Base-by-base conservation (phyloP, 2,113 vertebrate species). In the Glaucomys volans region DNA sequence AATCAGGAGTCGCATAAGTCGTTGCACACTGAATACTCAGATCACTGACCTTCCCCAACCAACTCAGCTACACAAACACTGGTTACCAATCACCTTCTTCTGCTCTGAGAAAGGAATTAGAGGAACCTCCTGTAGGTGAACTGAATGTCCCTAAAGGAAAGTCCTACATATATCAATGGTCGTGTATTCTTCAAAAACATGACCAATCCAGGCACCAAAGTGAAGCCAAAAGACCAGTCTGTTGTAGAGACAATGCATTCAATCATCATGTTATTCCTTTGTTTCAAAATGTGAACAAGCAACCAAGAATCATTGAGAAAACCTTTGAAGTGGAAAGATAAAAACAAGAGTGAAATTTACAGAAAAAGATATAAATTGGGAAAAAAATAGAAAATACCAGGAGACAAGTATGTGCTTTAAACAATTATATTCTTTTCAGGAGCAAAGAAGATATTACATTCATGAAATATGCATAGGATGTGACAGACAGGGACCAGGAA, bases 151-250 rank as follows among this genome's bases (percentile, higher is more conserved):
- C 52, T 64, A 74, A 12, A 40, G 20, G 30, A 91, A 66, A 67
- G 12, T 7, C 2, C 20, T 2, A 9, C 4, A 20, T 13, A 18
- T 4, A 42, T 22, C 1, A 1, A 66, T 6, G 40, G 5, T 44
- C 35, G 5, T 26, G 28, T 64, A 2, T 64, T 64, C 26, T 66
- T 74, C 62, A 20, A 35, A 59, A 76, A 59, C 30, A 4, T 18
- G 2, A 10, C 16, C 26, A 8, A 71, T 50, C 17, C 4, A 42
- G 2, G 26, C 4, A 44, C 67, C 1, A 8, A 12, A 35, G 17
- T 22, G 50, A 69, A 75, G 40, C 8, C 18, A 35, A 4, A 40
- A 42, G 14, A 24, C 2, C 30, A 54, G 28, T 11, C 28, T 26
- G 1, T n/a, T 16, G 9, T 2, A 13, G 28, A 83, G 26, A 69